These are phyloP conservation scores for Arenaria interpres DNA, from an alignment of 2,113 vertebrate genomes.

Conservation along the genomic window DNA sequence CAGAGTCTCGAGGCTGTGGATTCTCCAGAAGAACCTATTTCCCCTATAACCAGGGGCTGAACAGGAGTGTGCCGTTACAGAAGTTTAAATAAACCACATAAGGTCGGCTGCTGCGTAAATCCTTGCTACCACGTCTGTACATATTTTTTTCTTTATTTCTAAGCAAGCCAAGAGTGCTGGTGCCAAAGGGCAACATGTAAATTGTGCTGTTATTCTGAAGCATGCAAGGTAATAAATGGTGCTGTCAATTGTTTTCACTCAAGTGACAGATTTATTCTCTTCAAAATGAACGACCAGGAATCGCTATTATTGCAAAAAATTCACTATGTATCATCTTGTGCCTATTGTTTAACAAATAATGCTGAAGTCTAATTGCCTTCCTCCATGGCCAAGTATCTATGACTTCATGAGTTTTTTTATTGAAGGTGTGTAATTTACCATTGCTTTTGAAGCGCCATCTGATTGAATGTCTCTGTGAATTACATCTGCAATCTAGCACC, in stretches of 20 bases:
- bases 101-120: slow-evolving; percentile 46
- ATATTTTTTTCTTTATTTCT: slow-evolving; percentile 38
- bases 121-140: neutral
- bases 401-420: neutral
- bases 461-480: slow-evolving; percentile 52
- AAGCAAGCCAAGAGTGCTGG: neutral
- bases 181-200: slow-evolving; percentile 70
- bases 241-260: slow-evolving; percentile 72
- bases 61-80: neutral
- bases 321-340: slow-evolving; percentile 33
- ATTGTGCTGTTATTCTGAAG: slow-evolving; percentile 68
- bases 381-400: neutral
- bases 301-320: slow-evolving; percentile 60
- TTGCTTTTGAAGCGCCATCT: slow-evolving; percentile 44
- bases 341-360: slow-evolving; percentile 63
- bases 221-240: slow-evolving; percentile 70
- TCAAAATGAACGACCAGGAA: slow-evolving; percentile 38
- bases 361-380: slow-evolving; percentile 34
- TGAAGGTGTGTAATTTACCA: slow-evolving; percentile 37
- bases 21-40: slow-evolving; percentile 20
- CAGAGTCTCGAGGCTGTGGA: slow-evolving; percentile 4
- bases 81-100: slow-evolving; percentile 33
- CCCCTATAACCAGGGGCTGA: neutral
- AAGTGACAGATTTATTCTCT: slow-evolving; percentile 70
- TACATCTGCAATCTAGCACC: slow-evolving; percentile 11